Percentiles rank a stretch among this genome's conserved stretches.
Evolutionary conservation across 2,113 vertebrate species (phyloP).

Genomic region (Pachycephala philippinensis): DNA sequence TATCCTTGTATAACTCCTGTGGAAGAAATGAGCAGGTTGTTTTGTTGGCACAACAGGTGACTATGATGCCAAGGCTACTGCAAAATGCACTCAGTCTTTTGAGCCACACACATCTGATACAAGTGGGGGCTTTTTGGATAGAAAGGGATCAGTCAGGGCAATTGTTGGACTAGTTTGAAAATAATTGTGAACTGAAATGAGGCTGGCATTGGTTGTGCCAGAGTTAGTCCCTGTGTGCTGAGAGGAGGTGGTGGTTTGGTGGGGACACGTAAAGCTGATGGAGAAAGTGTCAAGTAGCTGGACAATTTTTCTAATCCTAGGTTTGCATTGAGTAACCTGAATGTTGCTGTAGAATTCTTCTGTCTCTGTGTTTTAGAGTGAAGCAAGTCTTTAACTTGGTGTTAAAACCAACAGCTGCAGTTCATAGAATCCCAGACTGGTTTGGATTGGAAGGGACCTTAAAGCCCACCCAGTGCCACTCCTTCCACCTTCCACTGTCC

Average conservation of each 20-base stretch:
- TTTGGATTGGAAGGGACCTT: neutral
- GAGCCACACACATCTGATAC: fast-evolving
- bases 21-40: neutral
- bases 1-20: neutral
- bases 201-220: neutral
- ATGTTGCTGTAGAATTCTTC: neutral
- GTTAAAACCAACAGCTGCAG: neutral
- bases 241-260: neutral
- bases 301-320: neutral
- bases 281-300: neutral
- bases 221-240: neutral
- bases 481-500: neutral
- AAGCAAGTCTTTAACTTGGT: neutral
- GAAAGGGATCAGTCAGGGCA: neutral
- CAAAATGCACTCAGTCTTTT: neutral
- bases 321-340: neutral
- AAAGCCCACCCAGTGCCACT: fast-evolving
- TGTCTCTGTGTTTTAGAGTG: neutral
- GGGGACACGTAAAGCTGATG: neutral
- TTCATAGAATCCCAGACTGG: neutral
- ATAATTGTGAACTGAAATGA: neutral
- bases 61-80: neutral
- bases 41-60: neutral
- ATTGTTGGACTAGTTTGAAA: neutral
- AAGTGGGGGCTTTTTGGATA: neutral